These are phyloP conservation scores for Drosophila pachea DNA, from an alignment of 1,140 invertebrate genomes.

Conservation along the genomic window DNA sequence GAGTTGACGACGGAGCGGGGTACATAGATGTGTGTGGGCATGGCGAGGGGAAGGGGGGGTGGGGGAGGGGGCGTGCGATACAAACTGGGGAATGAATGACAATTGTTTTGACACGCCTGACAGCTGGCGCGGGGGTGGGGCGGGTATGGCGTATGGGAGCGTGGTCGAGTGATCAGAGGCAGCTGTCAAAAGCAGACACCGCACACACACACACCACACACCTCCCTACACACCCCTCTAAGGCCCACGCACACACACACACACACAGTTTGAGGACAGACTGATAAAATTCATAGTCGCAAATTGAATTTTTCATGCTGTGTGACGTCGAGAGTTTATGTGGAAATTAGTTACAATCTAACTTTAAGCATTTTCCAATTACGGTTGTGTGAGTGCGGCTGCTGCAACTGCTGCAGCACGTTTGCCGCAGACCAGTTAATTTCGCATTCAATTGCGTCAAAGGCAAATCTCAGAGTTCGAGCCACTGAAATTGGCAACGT, in stretches of 20 bases:
- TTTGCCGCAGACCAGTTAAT: constrained; percentile 71
- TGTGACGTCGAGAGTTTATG: constrained; percentile 32
- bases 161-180: neutral
- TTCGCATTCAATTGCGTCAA: constrained; percentile 64
- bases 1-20: neutral
- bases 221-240: neutral
- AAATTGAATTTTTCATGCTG: constrained; percentile 52
- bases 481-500: constrained; percentile 24
- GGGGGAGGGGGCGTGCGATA: neutral
- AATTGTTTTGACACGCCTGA: constrained; percentile 69
- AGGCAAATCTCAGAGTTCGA: constrained; percentile 14
- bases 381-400: constrained; percentile 12
- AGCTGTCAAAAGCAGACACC: constrained; percentile 22
- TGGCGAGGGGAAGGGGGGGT: neutral
- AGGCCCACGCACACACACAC: constrained; percentile 1
- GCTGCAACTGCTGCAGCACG: no score
- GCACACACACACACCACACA: constrained; percentile 7
- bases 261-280: neutral
- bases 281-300: no score
- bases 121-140: neutral
- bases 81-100: constrained; percentile 58
- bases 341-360: constrained; percentile 32
- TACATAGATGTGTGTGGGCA: neutral
- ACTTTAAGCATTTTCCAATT: constrained; percentile 24
- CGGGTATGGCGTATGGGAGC: neutral